Percentiles rank a stretch among this genome's conserved stretches.
These are phyloP conservation scores for Pomatorhinus ruficollis DNA, from an alignment of 2,113 vertebrate genomes.

Conservation along the genomic window DNA sequence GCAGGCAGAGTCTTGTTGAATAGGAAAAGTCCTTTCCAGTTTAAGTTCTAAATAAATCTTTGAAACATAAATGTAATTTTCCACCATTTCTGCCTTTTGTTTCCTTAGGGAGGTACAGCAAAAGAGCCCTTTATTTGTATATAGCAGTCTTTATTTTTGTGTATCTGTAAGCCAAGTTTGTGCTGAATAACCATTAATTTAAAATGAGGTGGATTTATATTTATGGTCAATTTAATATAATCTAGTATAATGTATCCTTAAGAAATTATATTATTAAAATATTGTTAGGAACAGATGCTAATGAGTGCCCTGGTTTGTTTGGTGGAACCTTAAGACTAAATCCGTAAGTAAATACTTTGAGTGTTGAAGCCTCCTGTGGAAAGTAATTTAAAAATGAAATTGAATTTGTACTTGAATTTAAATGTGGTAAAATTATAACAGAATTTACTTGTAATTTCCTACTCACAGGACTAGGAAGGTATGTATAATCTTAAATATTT, in stretches of 20 bases:
- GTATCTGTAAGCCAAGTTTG: neutral
- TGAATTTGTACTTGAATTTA: neutral
- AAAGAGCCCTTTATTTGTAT: neutral
- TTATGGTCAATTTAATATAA: neutral
- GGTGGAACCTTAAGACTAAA: neutral
- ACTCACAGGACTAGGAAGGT: neutral
- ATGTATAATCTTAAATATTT: neutral
- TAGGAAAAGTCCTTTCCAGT: neutral
- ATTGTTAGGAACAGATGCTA: neutral
- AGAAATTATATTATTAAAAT: neutral
- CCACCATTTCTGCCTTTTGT: neutral
- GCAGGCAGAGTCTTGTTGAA: neutral
- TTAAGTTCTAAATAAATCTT: neutral
- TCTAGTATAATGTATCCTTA: neutral
- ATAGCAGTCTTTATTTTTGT: neutral
- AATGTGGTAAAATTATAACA: neutral
- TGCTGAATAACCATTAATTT: neutral
- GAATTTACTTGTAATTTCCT: neutral
- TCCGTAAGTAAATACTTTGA: neutral
- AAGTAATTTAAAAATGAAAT: neutral
- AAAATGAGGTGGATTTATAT: neutral
- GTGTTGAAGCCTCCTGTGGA: neutral
- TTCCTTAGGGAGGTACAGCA: neutral
- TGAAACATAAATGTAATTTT: neutral
- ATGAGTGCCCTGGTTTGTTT: neutral